Base-by-base conservation (phyloP, 2,113 vertebrate genomes). In the Aptenodytes patagonicus region DNA sequence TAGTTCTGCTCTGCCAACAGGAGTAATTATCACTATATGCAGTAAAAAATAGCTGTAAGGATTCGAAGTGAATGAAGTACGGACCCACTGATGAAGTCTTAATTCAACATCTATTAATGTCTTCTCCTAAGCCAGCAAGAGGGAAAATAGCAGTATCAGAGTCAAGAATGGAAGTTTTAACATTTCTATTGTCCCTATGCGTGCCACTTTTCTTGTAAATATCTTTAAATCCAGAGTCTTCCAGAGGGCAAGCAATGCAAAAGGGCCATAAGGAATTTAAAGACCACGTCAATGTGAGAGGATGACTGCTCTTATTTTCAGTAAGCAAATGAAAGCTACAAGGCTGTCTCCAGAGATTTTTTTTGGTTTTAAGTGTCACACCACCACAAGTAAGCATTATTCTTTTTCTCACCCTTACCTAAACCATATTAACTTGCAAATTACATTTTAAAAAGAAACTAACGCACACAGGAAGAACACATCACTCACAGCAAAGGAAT, bases 1-100 rank as follows among this genome's bases (percentile, higher is more conserved):
- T 96, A 95, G 90, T 93, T 96, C 95, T 88, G 93, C 94, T 96
- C 95, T 91, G 75, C 89, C 90, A 96, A 89, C 80, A 96, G 81
- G 25, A 93, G 61, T 94, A 97, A 97, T 97, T 97, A 97, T 92
- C 94, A 95, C 88, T 80, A 82, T 8, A 68, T 42, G 89, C 75
- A 91, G 71, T 83, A 95, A 94, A 96, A 96, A 91, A 96, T 36
- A 96, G 91, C 89, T 97, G 68, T 69, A 76, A 95, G 88, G 46
- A 73, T 89, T 93, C 22, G 81, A 71, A 92, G 60, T 87, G 87
- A 97, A 90, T 55, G 40, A 95, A 91, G 62, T 64, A 81, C 5
- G 1, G 66, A 91, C 70, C 22, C 26, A 51, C 82, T 58, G 71
- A 93, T 73, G 46, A 96, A 94, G 70, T 92, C 77, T 93, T 96